Evolutionary conservation across 2,113 vertebrate species (phyloP).

Genomic region (Hylia prasina): DNA sequence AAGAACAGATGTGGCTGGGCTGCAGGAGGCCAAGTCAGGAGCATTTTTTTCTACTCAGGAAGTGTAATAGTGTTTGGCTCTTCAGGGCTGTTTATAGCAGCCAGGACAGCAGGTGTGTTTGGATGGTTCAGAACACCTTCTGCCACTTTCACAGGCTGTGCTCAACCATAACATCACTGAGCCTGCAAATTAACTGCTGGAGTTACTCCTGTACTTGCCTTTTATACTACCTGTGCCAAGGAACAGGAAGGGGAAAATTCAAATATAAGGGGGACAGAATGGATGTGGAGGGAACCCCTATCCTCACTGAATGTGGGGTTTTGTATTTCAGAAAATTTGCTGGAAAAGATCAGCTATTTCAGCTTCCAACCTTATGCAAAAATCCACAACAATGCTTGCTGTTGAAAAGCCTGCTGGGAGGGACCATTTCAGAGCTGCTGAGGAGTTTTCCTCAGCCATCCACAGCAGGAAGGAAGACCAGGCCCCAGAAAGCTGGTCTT

Average conservation of each 20-base stretch:
- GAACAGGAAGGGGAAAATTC: not conserved
- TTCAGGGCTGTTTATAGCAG: slow-evolving; percentile 22
- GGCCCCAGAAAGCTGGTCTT: not conserved
- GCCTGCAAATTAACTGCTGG: not conserved
- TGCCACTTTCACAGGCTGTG: not conserved
- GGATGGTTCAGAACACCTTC: slow-evolving; percentile 34
- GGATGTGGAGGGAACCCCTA: not conserved
- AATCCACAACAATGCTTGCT: not conserved
- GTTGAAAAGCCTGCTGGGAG: not conserved
- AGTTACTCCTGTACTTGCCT: not conserved
- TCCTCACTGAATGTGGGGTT: not conserved
- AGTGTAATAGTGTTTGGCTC: not conserved
- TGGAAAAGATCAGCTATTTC: not conserved
- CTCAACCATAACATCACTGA: not conserved
- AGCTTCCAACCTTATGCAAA: not conserved
- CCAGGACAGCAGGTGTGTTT: slow-evolving; percentile 41
- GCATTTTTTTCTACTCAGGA: not conserved
- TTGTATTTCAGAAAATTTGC: not conserved
- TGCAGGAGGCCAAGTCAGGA: not conserved
- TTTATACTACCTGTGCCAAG: not conserved
- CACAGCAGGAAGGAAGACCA: not conserved
- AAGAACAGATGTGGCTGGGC: not conserved
- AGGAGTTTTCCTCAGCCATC: not conserved
- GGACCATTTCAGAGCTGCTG: not conserved
- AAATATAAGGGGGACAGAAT: not conserved